phyloP scores from a whole-genome alignment of 2,888 invertebrate species.

The Meiosimyza decipiens region DNA sequence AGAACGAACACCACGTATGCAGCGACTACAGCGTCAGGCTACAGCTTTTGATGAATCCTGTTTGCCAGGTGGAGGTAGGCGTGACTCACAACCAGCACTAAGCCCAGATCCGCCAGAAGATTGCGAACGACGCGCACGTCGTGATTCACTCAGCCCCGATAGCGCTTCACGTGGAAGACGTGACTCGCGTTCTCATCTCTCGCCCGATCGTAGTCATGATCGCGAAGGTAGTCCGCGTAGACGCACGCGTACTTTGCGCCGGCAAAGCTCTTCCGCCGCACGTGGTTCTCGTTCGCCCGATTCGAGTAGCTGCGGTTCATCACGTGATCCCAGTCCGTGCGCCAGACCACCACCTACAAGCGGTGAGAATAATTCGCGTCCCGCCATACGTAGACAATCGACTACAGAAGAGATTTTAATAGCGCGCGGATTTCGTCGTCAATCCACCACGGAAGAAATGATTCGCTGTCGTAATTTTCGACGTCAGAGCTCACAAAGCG shows the following conservation, averaged over 20 bases:
- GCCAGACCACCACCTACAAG: conserved; percentile 70
- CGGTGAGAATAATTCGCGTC: conserved; percentile 72
- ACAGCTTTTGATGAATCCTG: conserved; percentile 89
- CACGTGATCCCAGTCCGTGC: conserved; percentile 85
- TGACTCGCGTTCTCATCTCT: conserved; percentile 82
- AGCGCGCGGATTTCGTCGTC: conserved; percentile 87
- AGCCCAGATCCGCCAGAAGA: conserved; percentile 84
- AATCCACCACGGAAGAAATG: conserved; percentile 94
- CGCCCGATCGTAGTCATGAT: conserved; percentile 84
- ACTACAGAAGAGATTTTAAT: conserved; percentile 93
- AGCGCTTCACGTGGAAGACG: conserved; percentile 80
- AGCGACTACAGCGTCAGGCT: conserved; percentile 84
- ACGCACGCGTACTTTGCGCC: conserved; percentile 78
- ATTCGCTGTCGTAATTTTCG: conserved; percentile 90
- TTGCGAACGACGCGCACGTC: conserved; percentile 77
- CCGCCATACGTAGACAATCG: conserved; percentile 85
- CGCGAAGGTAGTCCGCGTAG: conserved; percentile 81
- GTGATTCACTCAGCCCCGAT: conserved; percentile 91
- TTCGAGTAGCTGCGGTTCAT: conserved; percentile 82
- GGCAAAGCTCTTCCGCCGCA: conserved; percentile 84
- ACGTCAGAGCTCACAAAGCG: conserved; percentile 90
- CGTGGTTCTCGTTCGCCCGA: conserved; percentile 74
- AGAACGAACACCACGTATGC: conserved; percentile 72
- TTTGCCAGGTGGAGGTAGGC: conserved; percentile 77
- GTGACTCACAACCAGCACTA: conserved; percentile 84